These are phyloP conservation scores for Acanthosepion lycidas DNA, from an alignment of 2,888 invertebrate species.

Conservation along the genomic window DNA sequence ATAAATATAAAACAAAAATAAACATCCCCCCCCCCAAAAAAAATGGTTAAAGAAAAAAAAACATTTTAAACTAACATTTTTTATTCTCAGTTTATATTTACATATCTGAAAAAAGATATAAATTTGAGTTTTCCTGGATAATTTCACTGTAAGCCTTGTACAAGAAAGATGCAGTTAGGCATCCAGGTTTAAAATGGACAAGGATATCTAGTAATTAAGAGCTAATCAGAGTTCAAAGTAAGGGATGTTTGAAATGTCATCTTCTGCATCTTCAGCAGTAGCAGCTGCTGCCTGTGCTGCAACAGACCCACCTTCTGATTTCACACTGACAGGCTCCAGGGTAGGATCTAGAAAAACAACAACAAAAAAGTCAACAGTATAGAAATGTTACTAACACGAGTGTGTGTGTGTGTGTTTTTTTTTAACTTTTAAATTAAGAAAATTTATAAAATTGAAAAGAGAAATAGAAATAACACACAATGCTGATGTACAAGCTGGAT, in stretches of 20 bases:
- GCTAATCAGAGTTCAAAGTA: slow-evolving; percentile 37
- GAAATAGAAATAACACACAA: too few species aligned
- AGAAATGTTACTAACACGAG: too few species aligned
- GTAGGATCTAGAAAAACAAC: background rate
- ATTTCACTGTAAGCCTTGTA: background rate
- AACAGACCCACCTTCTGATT: background rate
- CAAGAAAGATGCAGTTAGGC: background rate
- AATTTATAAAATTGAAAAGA: too few species aligned
- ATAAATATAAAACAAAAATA: too few species aligned
- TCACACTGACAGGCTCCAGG: slow-evolving; percentile 41
- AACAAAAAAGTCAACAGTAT: background rate
- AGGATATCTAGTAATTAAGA: background rate
- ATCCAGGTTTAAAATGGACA: background rate
- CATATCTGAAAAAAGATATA: slow-evolving; percentile 13
- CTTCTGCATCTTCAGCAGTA: background rate
- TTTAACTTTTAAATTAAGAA: too few species aligned
- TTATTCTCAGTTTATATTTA: background rate
- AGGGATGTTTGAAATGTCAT: slow-evolving; percentile 33
- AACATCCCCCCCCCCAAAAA: too few species aligned
- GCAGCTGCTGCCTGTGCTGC: background rate
- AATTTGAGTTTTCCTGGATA: background rate
- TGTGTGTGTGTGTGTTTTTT: too few species aligned
- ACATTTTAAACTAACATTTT: background rate
- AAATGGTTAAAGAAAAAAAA: background rate
- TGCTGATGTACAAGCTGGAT: too few species aligned